Evolutionary conservation across 2,797 vertebrate genomes (phyloP).

Genomic region (Heteromormyrus szaboi): DNA sequence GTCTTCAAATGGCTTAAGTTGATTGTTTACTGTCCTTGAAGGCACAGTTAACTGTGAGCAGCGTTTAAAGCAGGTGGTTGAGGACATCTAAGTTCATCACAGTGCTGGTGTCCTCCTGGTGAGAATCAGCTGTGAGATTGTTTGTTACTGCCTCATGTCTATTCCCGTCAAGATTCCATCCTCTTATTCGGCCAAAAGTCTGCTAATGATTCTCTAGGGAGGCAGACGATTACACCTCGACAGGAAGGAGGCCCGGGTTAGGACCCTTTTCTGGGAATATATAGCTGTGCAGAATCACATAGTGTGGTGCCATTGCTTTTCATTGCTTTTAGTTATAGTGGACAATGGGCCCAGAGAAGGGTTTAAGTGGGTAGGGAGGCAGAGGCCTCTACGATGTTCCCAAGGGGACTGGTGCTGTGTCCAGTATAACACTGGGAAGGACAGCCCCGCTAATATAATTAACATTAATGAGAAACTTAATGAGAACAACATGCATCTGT

Average conservation of each 20-base stretch:
- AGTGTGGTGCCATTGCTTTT: not conserved
- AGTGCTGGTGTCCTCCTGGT: not conserved
- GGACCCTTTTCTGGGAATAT: not conserved
- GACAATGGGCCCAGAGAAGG: not conserved
- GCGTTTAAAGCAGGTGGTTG: not conserved
- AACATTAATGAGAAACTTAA: not conserved
- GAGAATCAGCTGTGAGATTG: not conserved
- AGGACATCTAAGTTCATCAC: not conserved
- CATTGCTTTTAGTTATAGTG: not conserved
- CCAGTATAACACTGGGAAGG: not conserved
- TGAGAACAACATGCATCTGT: conserved; percentile 4
- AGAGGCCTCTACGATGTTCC: not conserved
- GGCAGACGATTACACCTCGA: not conserved
- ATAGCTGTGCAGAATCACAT: not conserved
- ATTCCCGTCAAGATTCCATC: not conserved
- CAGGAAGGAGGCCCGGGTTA: not conserved
- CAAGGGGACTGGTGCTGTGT: not conserved
- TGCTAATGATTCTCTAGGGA: not conserved
- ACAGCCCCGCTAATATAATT: not conserved
- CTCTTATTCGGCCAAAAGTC: not conserved
- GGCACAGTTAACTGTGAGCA: not conserved
- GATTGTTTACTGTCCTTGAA: not conserved
- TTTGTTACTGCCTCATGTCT: not conserved
- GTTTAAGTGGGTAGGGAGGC: not conserved
- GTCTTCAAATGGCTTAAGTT: not conserved